Evolutionary conservation across 2,797 vertebrate genomes (phyloP).

Genomic region (Acanthis flammea): DNA sequence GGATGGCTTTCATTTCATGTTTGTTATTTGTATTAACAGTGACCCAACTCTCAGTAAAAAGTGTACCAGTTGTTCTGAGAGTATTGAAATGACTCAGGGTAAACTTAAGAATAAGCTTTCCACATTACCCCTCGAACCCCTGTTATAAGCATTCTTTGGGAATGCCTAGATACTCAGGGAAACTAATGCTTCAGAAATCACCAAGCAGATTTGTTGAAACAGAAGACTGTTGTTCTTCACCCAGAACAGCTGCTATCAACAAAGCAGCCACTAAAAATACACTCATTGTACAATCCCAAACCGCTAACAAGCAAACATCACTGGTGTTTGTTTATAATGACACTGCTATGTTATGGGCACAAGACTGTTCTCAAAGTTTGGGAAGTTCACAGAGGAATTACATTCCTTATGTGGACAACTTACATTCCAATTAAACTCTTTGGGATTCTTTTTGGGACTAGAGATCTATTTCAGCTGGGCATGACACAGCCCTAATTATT

Average conservation of each 20-base stretch:
- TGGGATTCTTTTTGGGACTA: neutral
- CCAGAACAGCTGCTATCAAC: conserved; percentile 6
- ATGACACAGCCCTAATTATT: neutral
- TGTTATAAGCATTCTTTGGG: neutral
- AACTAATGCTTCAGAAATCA: neutral
- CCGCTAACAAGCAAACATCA: neutral
- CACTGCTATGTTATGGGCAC: neutral
- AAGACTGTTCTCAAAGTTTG: neutral
- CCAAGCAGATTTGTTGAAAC: conserved; percentile 43
- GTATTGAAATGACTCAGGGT: neutral
- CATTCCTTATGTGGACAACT: neutral
- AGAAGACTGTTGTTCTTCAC: conserved; percentile 7
- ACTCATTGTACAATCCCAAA: neutral
- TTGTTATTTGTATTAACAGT: neutral
- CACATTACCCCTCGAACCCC: neutral
- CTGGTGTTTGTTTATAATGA: neutral
- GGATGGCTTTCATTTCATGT: neutral
- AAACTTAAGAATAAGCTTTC: neutral
- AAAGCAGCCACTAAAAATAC: neutral
- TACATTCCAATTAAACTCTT: neutral
- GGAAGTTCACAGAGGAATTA: neutral
- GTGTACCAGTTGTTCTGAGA: neutral
- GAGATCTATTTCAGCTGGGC: neutral
- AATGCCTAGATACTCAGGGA: neutral
- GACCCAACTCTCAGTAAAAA: neutral